Percentiles rank a stretch among this genome's conserved stretches.
phyloP scores from a whole-genome alignment of 2,797 vertebrate species.

The Amphiprion clarkii region DNA sequence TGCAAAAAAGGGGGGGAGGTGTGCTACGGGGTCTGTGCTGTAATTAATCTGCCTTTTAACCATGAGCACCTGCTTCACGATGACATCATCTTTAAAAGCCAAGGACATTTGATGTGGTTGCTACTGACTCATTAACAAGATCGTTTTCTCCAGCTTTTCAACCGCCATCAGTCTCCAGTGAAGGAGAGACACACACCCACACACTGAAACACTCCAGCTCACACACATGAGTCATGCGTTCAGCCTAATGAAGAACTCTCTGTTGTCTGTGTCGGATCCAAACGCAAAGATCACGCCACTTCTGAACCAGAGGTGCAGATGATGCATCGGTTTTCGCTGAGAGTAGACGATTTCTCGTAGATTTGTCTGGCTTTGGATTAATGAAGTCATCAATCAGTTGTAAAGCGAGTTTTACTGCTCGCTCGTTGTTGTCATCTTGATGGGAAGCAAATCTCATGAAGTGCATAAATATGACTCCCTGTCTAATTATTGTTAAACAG shows the following conservation, averaged over 20 bases:
- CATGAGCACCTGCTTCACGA: slow-evolving; percentile 53
- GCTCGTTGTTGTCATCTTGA: slow-evolving; percentile 2
- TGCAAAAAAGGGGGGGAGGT: not conserved
- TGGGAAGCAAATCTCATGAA: slow-evolving; percentile 12
- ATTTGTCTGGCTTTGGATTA: slow-evolving; percentile 45
- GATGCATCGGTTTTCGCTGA: slow-evolving; percentile 34
- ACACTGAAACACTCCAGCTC: not conserved
- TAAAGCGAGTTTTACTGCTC: slow-evolving; percentile 1
- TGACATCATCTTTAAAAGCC: slow-evolving; percentile 68
- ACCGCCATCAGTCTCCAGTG: slow-evolving; percentile 34
- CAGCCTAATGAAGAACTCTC: slow-evolving; percentile 56
- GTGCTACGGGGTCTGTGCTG: not conserved
- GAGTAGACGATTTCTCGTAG: slow-evolving; percentile 35
- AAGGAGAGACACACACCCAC: slow-evolving; percentile 21
- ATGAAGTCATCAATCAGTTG: slow-evolving; percentile 20
- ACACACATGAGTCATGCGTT: slow-evolving; percentile 61
- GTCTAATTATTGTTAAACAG: slow-evolving; percentile 8
- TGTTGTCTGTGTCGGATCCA: slow-evolving; percentile 46
- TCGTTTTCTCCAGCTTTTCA: slow-evolving; percentile 58
- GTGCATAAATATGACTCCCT: not conserved
- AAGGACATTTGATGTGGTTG: slow-evolving; percentile 45
- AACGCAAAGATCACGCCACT: slow-evolving; percentile 23
- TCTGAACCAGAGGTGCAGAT: slow-evolving; percentile 33
- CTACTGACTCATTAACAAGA: slow-evolving; percentile 63
- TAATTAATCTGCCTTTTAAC: slow-evolving; percentile 49